Base-by-base conservation (phyloP, 2,113 vertebrate species). In the Sturnus vulgaris region DNA sequence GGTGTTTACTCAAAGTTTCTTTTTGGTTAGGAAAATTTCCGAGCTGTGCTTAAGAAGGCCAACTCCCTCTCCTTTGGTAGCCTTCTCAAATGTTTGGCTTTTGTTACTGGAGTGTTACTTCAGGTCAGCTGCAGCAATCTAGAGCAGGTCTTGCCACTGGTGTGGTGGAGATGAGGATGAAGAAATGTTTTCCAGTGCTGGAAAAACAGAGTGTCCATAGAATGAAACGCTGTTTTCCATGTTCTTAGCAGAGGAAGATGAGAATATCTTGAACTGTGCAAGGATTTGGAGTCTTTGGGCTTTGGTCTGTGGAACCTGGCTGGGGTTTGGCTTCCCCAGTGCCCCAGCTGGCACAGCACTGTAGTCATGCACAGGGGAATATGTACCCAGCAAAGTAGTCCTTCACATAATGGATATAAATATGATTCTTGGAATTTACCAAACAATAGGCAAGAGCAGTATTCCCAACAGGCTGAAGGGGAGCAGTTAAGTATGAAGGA, bases 391-490 rank as follows among this genome's bases (percentile, higher is more conserved):
- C 49, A 63, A 18, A 12, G 5, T 59, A 90, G 63, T 81, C 88
- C 87, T 93, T 85, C 79, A 73, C 37, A 82, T 88, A 55, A 70
- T 89, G 61, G 87, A 75, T 96, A 92, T 94, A 96, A 97, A 96
- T 96, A 95, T 83, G 83, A 96, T 97, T 92, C 92, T 96, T 97
- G 96, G 94, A 96, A 93, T 91, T 96, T 91, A 77, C 89, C 82
- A 90, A 95, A 96, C 93, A 97, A 96, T 97, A 95, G 91, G 52
- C 85, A 95, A 96, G 79, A 93, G 70, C 59, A 86, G 52, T 88
- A 90, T 93, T 96, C 94, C 94, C 95, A 88, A 94, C 49, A 93
- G 94, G 61, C 95, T 94, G 64, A 33, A 95, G 85, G 75, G 72
- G 92, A 96, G 94, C 90, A 92, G 82, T 93, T 92, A 93, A 95